These are phyloP conservation scores for Heteropelma amictum DNA, from an alignment of 2,888 invertebrate species.

Conservation along the genomic window DNA sequence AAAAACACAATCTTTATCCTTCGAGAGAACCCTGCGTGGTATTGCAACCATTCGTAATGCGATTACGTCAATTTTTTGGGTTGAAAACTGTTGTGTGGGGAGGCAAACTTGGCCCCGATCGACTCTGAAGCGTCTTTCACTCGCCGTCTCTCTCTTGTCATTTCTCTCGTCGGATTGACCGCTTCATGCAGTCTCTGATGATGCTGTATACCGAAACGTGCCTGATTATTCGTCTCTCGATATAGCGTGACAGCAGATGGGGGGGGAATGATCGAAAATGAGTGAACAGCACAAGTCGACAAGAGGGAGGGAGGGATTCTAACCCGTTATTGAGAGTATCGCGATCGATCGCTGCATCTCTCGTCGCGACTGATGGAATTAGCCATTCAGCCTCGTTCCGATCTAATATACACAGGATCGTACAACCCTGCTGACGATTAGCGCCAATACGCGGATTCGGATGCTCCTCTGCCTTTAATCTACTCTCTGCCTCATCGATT, in stretches of 20 bases:
- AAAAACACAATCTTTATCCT: too few species aligned
- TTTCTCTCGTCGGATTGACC: too few species aligned
- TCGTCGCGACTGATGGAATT: constrained; percentile 45
- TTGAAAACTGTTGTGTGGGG: too few species aligned
- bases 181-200: too few species aligned
- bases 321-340: not conserved
- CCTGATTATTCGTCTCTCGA: too few species aligned
- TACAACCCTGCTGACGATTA: constrained; percentile 35
- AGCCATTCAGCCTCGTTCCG: constrained; percentile 32
- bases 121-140: too few species aligned
- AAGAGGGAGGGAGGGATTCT: not conserved
- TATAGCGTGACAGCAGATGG: not conserved
- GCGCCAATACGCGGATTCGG: constrained; percentile 27
- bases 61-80: too few species aligned
- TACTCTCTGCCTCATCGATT: constrained; percentile 18
- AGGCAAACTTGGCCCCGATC: too few species aligned
- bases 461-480: constrained; percentile 20
- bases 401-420: not conserved
- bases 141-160: too few species aligned
- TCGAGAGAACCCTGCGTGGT: too few species aligned
- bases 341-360: constrained; percentile 2
- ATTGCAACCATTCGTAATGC: too few species aligned
- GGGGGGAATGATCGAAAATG: constrained; percentile 30
- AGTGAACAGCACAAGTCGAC: constrained; percentile 30
- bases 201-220: too few species aligned